phyloP scores from a whole-genome alignment of 2,888 invertebrate genomes.

The Meganola albula region DNA sequence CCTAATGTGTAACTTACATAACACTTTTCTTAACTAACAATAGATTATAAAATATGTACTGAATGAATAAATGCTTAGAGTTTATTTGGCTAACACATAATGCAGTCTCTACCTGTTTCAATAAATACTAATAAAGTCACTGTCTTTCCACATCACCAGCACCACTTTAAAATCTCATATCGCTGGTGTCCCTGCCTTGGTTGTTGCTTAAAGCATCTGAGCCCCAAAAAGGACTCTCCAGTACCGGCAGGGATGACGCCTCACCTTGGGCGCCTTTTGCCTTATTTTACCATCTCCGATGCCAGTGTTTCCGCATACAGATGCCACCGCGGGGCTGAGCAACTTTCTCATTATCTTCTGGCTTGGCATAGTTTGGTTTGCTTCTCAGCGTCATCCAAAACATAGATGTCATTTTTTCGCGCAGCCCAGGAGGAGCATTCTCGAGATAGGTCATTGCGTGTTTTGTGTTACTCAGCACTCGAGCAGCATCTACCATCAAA shows the following conservation, averaged over 20 bases:
- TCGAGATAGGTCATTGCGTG: not conserved
- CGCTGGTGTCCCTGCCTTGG: not conserved
- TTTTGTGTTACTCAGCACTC: conserved; percentile 9
- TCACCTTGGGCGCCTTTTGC: not conserved
- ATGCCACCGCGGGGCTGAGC: not conserved
- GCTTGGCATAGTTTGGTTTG: not conserved
- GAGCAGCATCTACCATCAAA: conserved; percentile 11
- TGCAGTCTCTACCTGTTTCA: too few species aligned
- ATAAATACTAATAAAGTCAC: too few species aligned
- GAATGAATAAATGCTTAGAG: too few species aligned
- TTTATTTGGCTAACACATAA: too few species aligned
- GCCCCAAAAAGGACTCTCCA: not conserved
- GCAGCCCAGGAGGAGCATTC: not conserved
- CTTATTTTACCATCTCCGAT: not conserved
- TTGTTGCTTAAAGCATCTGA: not conserved
- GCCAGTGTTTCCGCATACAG: not conserved
- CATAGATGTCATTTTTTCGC: not conserved
- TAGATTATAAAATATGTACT: too few species aligned
- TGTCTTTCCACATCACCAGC: too few species aligned
- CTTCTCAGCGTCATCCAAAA: not conserved
- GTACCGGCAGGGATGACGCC: not conserved
- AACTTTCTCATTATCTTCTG: not conserved
- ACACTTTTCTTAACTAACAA: too few species aligned
- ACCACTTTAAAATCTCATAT: not conserved
- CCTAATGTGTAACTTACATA: too few species aligned